Percentiles rank a stretch among this genome's conserved stretches.
These are phyloP conservation scores for Muricea muricata DNA, from an alignment of 92 coral and sea anemone genomes.

Conservation along the genomic window DNA sequence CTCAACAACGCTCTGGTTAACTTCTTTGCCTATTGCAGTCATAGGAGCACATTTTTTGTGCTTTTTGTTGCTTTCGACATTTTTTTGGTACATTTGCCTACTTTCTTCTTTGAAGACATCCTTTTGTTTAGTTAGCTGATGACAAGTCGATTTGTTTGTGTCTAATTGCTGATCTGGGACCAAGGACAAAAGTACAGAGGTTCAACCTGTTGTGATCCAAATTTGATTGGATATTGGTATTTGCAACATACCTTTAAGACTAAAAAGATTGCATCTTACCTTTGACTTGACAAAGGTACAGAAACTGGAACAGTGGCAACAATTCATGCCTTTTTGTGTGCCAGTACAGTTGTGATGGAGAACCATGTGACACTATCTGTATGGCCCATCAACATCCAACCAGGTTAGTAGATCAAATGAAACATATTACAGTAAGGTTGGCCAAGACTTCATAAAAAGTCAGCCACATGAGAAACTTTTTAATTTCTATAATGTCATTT, in stretches of 20 bases:
- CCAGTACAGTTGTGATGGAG: slow-evolving; percentile 19
- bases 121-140: too few relatives aligned
- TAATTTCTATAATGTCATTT: neutral
- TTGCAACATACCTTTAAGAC: slow-evolving; percentile 2
- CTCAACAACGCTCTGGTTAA: too few relatives aligned
- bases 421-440: neutral
- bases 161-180: too few relatives aligned
- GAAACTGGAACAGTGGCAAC: slow-evolving; percentile 35
- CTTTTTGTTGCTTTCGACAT: too few relatives aligned
- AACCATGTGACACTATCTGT: slow-evolving; percentile 33
- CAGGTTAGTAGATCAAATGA: neutral
- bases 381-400: slow-evolving; percentile 21
- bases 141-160: too few relatives aligned
- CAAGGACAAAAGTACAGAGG: too few relatives aligned
- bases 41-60: too few relatives aligned
- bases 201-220: slow-evolving; percentile 22
- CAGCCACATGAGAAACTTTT: neutral
- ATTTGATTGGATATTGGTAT: slow-evolving; percentile 3
- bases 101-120: too few relatives aligned
- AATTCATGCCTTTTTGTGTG: slow-evolving; percentile 34
- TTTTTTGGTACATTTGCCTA: too few relatives aligned
- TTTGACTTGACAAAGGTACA: slow-evolving; percentile 14
- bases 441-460: neutral
- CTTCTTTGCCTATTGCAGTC: too few relatives aligned
- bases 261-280: slow-evolving; percentile 9